Evolutionary conservation across 2,113 vertebrate species (phyloP), one percentile per base, ranked within the genome.

Genomic region (Lepus americanus): DNA sequence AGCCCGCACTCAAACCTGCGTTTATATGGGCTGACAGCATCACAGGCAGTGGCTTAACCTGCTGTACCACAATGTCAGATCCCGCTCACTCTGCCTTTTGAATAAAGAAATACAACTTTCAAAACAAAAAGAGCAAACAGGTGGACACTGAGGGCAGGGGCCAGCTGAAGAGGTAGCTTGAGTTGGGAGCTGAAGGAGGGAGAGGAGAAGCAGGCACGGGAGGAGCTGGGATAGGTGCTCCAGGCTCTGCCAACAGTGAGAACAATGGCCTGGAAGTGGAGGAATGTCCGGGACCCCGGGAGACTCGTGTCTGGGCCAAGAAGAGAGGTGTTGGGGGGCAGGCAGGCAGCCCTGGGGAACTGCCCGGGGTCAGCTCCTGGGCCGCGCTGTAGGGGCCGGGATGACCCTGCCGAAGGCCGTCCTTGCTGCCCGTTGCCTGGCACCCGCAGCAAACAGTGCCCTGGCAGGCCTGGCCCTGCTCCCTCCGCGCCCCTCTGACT

Each of bases 391-490:
- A 79, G 53, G 36, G 67, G 53, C 27, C 70, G 10, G 29, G 84
- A 64, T 27, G 16, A 87, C 87, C 74, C 81, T 78, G 36, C 79
- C 29, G 1, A 29, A 27, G 23, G 91, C 92, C 90, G 83, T 72
- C 84, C 27, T 92, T 73, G 93, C 96, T 14, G 8, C 0, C 72
- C 1, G 98, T 98, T 98, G 98, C 84, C 96, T 97, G 97, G 97
- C 94, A 64, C 81, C 97, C 91, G 91, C 97, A 96, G 98, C 79
- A 97, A 98, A 98, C 96, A 98, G 82, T 61, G 13, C 25, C 79
- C 87, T 91, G 44, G 78, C 96, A 78, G 53, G 82, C 95, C 83
- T 74, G 11, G 72, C 78, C 20, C 94, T 31, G 17, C 70, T 79
- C 67, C 95, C 96, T 92, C 78, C 3, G 80, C 97, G 93, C 90